Conservation (phyloP, 2,113 vertebrate species). For the Hassar affinis region DNA sequence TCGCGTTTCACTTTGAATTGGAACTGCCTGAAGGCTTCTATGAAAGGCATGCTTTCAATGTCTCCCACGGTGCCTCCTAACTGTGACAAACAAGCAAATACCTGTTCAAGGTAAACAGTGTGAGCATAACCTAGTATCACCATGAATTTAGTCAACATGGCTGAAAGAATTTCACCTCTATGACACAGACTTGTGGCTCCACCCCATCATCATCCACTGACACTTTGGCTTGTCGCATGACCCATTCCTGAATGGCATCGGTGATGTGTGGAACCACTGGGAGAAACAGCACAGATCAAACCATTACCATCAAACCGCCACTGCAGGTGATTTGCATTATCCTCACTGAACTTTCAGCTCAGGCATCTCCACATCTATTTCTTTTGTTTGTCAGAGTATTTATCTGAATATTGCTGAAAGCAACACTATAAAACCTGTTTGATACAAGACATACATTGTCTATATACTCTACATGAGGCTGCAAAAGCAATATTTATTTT, state of each 20-base stretch:
- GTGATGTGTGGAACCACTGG: slow-evolving; percentile 96
- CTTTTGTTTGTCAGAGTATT: not conserved
- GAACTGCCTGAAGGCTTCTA: slow-evolving; percentile 96
- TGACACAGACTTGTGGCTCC: slow-evolving; percentile 94
- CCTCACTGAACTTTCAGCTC: not conserved
- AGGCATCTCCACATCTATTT: not conserved
- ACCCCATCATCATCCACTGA: slow-evolving; percentile 88
- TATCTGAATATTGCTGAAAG: not conserved
- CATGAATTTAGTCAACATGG: not conserved
- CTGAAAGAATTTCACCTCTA: slow-evolving; percentile 77
- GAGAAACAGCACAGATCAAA: slow-evolving; percentile 41
- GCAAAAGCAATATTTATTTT: not conserved
- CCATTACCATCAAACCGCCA: not conserved
- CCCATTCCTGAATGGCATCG: slow-evolving; percentile 96
- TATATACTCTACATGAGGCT: not conserved
- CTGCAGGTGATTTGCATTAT: not conserved
- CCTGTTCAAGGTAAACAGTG: not conserved
- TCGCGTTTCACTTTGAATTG: slow-evolving; percentile 94
- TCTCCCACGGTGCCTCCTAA: slow-evolving; percentile 92
- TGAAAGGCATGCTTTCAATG: slow-evolving; percentile 97
- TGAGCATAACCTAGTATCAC: not conserved
- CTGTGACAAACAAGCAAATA: slow-evolving; percentile 61
- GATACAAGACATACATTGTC: not conserved
- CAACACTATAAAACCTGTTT: not conserved
- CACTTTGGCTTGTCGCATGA: slow-evolving; percentile 88